Evolutionary conservation across 1,140 invertebrate genomes (phyloP), one percentile per base, ranked within the genome.

Genomic region (Diabrotica undecimpunctata): DNA sequence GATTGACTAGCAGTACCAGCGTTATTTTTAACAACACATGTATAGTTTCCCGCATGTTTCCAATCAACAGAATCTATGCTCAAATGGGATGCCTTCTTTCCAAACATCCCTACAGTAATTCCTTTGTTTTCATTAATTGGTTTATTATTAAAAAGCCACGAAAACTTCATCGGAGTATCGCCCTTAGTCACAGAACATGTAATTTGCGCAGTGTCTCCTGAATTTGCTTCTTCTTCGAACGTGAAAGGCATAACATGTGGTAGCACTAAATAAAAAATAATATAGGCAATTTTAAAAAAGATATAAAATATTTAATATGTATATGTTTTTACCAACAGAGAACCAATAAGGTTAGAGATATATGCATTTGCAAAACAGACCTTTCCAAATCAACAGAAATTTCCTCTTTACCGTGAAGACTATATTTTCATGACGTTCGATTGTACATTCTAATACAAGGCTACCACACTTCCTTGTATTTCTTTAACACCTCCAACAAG

Each of bases 111-210:
- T 10, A 83, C 75, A 6, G 76, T 77, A 38, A 81, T 69, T 58
- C 79, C 78, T 11, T 79, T 67, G 57, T 78, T 73, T 10, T 77
- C 72, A 11, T 73, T 71, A 5, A 77, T 65, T 7, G 64, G 14
- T 62, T 65, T 68, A 62, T 61, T 64, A 64, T 78, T 74, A 37
- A 77, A 70, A 14, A 65, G 56, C 90, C 90, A 93, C 12, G 80
- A 81, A 68, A 91, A 88, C 52, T 85, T 87, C 61, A 92, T 79
- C 5, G 90, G 90, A 68, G 88, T 80, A 75, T 92, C 91, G 51
- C 91, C 92, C 74, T 90, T 90, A 13, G 86, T 85, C 39, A 91
- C 87, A 64, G 87, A 81, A 76, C 90, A 92, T 70, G 86, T 86
- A 52, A 88, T 84, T 68, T 88, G 86, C 52, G 85, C 85, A 70